Evolutionary conservation across 2,888 invertebrate genomes (phyloP).

Genomic region (Ariolimax columbianus): DNA sequence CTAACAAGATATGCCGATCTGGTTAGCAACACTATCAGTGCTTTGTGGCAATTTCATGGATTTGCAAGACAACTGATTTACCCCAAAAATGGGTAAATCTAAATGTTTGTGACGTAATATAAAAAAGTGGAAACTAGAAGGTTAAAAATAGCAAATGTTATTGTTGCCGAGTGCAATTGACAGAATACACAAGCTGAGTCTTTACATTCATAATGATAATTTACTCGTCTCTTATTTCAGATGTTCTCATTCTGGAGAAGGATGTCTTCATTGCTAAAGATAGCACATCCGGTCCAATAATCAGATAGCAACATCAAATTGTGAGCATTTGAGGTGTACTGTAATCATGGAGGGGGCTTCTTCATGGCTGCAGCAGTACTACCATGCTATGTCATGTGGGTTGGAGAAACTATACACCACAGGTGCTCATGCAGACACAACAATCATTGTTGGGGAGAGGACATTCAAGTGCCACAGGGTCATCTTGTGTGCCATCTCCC

Average conservation of each 20-base stretch:
- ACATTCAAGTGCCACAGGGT: slow-evolving; percentile 68
- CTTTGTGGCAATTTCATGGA: no score
- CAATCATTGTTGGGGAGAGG: slow-evolving; percentile 62
- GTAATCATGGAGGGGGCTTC: slow-evolving; percentile 52
- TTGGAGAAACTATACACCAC: slow-evolving; percentile 57
- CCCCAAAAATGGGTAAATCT: no score
- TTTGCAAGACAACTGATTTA: no score
- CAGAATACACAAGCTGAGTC: no score
- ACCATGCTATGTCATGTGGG: slow-evolving; percentile 58
- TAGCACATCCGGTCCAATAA: neutral
- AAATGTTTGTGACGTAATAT: no score
- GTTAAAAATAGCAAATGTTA: no score
- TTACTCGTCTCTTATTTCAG: slow-evolving; percentile 2
- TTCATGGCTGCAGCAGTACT: slow-evolving; percentile 59
- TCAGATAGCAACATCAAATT: neutral
- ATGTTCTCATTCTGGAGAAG: neutral
- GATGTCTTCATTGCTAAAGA: neutral
- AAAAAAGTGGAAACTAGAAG: no score
- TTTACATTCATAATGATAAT: no score
- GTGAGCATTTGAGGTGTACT: neutral
- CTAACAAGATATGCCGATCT: no score
- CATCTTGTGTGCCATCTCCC: slow-evolving; percentile 70
- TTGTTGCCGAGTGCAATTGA: no score
- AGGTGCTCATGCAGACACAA: slow-evolving; percentile 65
- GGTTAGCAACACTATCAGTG: no score